phyloP scores from a whole-genome alignment of 2,113 vertebrate genomes.

The Todiramphus chloris region DNA sequence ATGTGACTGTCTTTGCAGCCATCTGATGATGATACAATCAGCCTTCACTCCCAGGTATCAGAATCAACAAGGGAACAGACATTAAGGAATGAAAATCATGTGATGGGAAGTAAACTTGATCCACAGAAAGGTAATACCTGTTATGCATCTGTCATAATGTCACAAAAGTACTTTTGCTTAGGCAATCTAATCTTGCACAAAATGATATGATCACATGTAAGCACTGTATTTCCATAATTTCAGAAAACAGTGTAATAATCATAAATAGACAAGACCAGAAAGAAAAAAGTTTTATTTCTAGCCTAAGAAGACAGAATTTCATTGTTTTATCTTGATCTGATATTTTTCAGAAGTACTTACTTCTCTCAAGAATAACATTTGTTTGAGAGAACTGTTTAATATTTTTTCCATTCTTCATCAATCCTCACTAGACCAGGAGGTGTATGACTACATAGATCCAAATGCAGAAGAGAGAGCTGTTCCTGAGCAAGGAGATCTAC shows the following conservation, averaged over 20 bases:
- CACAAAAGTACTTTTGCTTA: neutral
- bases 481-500: slow-evolving; percentile 84
- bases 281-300: neutral
- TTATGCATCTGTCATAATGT: neutral
- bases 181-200: neutral
- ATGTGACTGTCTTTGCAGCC: slow-evolving; percentile 78
- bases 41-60: slow-evolving; percentile 97
- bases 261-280: neutral
- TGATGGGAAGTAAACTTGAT: slow-evolving; percentile 85
- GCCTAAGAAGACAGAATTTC: neutral
- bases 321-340: neutral
- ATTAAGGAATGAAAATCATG: slow-evolving; percentile 82
- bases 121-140: slow-evolving; percentile 87
- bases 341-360: neutral
- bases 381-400: neutral
- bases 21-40: slow-evolving; percentile 96
- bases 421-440: slow-evolving; percentile 87
- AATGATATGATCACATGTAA: neutral
- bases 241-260: neutral
- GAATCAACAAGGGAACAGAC: slow-evolving; percentile 87
- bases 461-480: slow-evolving; percentile 84
- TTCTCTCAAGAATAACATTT: neutral
- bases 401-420: slow-evolving; percentile 25
- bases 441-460: slow-evolving; percentile 92
- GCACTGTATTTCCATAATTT: neutral